These are phyloP conservation scores for Lochmaea capreae DNA, from an alignment of 2,888 invertebrate species.

Conservation along the genomic window DNA sequence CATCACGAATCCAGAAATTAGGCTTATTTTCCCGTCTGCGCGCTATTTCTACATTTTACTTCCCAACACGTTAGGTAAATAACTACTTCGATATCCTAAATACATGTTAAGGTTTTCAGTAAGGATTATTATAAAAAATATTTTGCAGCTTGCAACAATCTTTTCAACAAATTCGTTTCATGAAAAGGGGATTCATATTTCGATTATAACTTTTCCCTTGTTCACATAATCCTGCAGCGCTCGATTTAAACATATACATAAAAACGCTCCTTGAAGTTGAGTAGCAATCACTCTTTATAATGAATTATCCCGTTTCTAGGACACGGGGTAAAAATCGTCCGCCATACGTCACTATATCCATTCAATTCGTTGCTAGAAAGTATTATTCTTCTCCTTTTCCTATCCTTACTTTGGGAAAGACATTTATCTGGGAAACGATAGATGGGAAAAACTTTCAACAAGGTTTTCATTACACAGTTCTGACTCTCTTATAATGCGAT, in stretches of 20 bases:
- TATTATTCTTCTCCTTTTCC: constrained; percentile 59
- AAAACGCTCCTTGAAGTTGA: constrained; percentile 1
- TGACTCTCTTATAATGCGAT: constrained; percentile 54
- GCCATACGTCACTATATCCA: constrained; percentile 58
- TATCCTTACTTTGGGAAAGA: constrained; percentile 58
- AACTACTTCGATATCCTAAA: no score
- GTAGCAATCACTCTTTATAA: constrained; percentile 10
- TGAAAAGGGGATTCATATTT: background rate
- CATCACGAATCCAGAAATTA: no score
- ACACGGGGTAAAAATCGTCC: constrained; percentile 29
- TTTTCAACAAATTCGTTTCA: background rate
- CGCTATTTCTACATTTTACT: no score
- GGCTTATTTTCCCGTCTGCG: no score
- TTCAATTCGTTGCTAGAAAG: constrained; percentile 58
- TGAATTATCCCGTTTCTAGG: constrained; percentile 31
- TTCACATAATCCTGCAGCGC: background rate
- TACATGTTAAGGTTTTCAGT: no score
- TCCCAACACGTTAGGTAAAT: no score
- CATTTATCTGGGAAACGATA: constrained; percentile 60
- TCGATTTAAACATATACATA: background rate
- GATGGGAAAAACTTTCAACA: constrained; percentile 63
- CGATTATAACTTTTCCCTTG: background rate
- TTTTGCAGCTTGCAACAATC: background rate
- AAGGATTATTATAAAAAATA: no score
- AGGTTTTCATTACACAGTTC: constrained; percentile 61